Evolutionary conservation across 2,888 invertebrate genomes (phyloP), one percentile per base, ranked within the genome.

Genomic region (Tanytarsus gracilentus): DNA sequence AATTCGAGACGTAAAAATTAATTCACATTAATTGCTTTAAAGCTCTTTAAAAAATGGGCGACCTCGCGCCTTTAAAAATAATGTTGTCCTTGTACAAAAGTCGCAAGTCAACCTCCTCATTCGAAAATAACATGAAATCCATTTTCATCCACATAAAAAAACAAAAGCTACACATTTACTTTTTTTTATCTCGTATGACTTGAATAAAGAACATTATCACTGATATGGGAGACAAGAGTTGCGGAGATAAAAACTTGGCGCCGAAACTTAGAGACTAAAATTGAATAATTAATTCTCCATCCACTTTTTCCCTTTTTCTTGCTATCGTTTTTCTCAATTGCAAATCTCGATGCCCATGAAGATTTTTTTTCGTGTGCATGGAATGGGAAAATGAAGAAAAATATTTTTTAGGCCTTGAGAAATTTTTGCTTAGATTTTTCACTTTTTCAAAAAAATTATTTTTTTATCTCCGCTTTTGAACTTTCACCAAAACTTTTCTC

Each of bases 261-360:
- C 53, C 53, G 36, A 53, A 14, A 23, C 21, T 53, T 29, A 26
- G 51, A 51, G 27, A 53, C 53, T 53, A 26, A 50, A 29, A 29
- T 29, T 29, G 9, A 29, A 7, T 9, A 44, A 53, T 53, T 53
- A 30, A 53, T 18, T 14, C 49, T 53, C 53, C 53, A 53, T 53
- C 53, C 53, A 53, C 21, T 18, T 18, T 21, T 9, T 30, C 9
- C 30, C 9, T 30, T 30, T 30, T 30, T 30, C 9, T 9, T 30
- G 30, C 9, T 30, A 8, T 30, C 9, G 30, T 30, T n/a, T n/a
- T n/a, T n/a, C n/a, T n/a, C n/a, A n/a, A n/a, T n/a, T n/a, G 36
- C 36, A 36, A 14, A 14, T n/a, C 14, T 14, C 14, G 16, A 36
- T 16, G 16, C 11, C 21, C 16, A 7, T 6, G 11, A 21, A 44